Base-by-base conservation (phyloP, 2,888 invertebrate species). In the Dasypolia templi region DNA sequence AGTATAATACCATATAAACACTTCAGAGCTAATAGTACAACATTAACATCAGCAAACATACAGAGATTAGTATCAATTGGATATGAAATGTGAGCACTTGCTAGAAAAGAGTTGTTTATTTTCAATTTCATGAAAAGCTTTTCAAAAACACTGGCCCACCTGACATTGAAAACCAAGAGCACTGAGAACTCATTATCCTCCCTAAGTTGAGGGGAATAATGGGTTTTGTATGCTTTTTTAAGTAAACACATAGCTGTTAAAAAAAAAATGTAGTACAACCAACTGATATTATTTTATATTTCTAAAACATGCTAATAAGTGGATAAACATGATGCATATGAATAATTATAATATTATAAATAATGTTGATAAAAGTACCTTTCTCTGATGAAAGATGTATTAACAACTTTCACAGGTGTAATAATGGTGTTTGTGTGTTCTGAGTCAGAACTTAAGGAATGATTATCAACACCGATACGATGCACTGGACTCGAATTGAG, bases 391-490 rank as follows among this genome's bases (percentile, higher is more conserved):
- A 97, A 95, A 61, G 96, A 95, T 88, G 90, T 91, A 91, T 88
- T 95, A 89, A 85, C 82, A 71, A 82, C 88, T 93, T 97, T 98
- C 55, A 97, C 94, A 67, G 98, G 97, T 84, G 97, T 97, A 86
- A 77, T 77, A 55, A 97, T 97, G 85, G 97, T 97, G 82, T 97
- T 95, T 63, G 97, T 93, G 89, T 97, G 97, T 89, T 98, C 98
- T 2, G 98, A 98, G 89, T 98, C 98, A 22, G 98, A 98, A 91
- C 98, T 98, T 64, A 97, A 91, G 17, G 97, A 97, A 86, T 97
- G 95, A 88, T 96, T 96, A 91, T 97, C 97, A 74, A 89, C 86
- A 49, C 89, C 91, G 64, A 88, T 74, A 79, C 91, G 91, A 78
- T 92, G 92, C 11, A 91, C 90, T 32, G 96, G 95, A 87, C 97